phyloP scores from a whole-genome alignment of 2,888 invertebrate species.

The Osmoderma eremita region DNA sequence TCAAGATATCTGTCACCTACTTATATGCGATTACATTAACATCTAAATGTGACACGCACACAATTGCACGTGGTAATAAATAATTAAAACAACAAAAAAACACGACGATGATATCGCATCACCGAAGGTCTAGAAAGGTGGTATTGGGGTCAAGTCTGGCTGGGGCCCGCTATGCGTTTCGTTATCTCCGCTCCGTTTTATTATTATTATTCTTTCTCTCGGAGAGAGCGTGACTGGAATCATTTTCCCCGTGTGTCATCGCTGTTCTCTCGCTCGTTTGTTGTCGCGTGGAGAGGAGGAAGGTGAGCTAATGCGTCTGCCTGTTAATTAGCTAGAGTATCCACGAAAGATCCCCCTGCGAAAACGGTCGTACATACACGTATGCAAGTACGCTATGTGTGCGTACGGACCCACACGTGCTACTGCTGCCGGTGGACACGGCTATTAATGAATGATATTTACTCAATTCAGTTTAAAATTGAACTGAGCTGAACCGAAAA shows the following conservation, averaged over 20 bases:
- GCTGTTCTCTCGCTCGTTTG: slow-evolving; percentile 45
- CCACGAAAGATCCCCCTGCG: slow-evolving; percentile 33
- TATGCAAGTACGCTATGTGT: slow-evolving; percentile 15
- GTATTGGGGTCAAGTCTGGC: slow-evolving; percentile 35
- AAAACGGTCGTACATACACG: slow-evolving; percentile 27
- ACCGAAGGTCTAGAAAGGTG: slow-evolving; percentile 27
- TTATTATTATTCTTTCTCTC: slow-evolving; percentile 32
- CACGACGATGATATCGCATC: slow-evolving; percentile 20
- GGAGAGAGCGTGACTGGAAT: slow-evolving; percentile 47
- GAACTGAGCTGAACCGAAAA: background rate
- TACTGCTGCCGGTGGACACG: no score
- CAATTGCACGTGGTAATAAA: slow-evolving; percentile 19
- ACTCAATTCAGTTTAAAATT: no score
- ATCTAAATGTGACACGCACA: slow-evolving; percentile 15
- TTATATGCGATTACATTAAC: slow-evolving; percentile 14
- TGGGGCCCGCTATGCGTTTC: slow-evolving; percentile 22
- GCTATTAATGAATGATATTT: no score
- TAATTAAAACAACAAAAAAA: slow-evolving; percentile 24
- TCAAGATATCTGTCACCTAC: slow-evolving; percentile 8
- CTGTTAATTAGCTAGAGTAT: slow-evolving; percentile 47
- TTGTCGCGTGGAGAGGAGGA: slow-evolving; percentile 42
- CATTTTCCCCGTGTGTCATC: slow-evolving; percentile 46
- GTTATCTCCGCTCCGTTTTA: slow-evolving; percentile 35
- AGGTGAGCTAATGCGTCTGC: slow-evolving; percentile 45
- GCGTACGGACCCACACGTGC: no score